phyloP scores from a whole-genome alignment of 2,888 invertebrate genomes.

The Pseudococcus longispinus region DNA sequence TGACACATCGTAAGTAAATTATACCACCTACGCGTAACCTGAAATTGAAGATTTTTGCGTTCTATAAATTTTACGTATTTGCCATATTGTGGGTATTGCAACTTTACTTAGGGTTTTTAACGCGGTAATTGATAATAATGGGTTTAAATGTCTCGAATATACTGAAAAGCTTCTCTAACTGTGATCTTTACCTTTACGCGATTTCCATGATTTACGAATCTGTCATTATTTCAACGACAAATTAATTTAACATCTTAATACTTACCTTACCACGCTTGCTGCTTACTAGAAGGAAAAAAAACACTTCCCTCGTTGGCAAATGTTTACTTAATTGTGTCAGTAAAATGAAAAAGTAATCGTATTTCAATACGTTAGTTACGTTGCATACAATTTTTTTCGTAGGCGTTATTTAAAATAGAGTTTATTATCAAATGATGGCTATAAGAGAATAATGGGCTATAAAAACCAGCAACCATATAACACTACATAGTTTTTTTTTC shows the following conservation, averaged over 20 bases:
- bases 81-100: not conserved
- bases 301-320: not conserved
- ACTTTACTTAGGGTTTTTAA: not conserved
- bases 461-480: not conserved
- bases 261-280: not conserved
- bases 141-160: not conserved
- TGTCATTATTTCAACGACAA: not conserved
- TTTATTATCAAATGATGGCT: not conserved
- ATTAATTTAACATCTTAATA: conserved; percentile 2
- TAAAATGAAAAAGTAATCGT: not conserved
- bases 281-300: not conserved
- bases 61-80: conserved; percentile 30
- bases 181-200: not conserved
- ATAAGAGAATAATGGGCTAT: not conserved
- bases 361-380: not conserved
- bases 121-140: not conserved
- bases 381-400: not conserved
- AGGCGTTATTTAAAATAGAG: not conserved
- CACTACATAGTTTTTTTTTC: not conserved
- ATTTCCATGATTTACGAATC: not conserved
- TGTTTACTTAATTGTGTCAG: not conserved
- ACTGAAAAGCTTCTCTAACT: not conserved
- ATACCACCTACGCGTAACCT: conserved; percentile 30
- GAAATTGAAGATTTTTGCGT: conserved; percentile 32
- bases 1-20: conserved; percentile 39